A percentile compares a stretch with the other conserved stretches of the same genome.
Evolutionary conservation across 2,113 vertebrate species (phyloP).

Genomic region (Cheirogaleus medius): DNA sequence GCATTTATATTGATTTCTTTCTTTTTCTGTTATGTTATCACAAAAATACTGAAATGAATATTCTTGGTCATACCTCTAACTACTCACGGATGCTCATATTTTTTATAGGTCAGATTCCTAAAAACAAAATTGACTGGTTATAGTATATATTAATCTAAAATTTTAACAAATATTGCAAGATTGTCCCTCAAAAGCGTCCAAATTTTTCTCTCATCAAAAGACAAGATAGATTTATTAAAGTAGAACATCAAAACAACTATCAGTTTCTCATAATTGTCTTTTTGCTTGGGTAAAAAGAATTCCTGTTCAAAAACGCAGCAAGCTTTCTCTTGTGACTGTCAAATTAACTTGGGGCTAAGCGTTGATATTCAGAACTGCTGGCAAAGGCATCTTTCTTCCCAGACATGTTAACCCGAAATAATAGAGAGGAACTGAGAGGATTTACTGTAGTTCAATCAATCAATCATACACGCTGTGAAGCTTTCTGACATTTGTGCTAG

Average conservation of each 20-base stretch:
- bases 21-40: not conserved
- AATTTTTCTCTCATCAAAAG: not conserved
- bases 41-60: not conserved
- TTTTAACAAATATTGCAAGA: not conserved
- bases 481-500: conserved; percentile 34
- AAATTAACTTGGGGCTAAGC: not conserved
- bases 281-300: not conserved
- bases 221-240: not conserved
- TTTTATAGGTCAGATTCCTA: not conserved
- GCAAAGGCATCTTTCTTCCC: not conserved
- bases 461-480: not conserved
- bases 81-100: not conserved
- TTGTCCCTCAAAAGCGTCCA: not conserved
- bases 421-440: not conserved
- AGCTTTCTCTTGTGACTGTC: not conserved
- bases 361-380: not conserved
- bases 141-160: not conserved
- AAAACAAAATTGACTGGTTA: not conserved
- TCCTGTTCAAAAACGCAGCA: not conserved
- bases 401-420: not conserved
- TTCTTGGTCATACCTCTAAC: not conserved
- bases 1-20: not conserved
- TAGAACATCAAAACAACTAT: not conserved
- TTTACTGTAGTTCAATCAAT: not conserved
- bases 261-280: not conserved